These are phyloP conservation scores for Hirtodrosophila alboralis DNA, from an alignment of 2,888 invertebrate genomes.

Conservation along the genomic window DNA sequence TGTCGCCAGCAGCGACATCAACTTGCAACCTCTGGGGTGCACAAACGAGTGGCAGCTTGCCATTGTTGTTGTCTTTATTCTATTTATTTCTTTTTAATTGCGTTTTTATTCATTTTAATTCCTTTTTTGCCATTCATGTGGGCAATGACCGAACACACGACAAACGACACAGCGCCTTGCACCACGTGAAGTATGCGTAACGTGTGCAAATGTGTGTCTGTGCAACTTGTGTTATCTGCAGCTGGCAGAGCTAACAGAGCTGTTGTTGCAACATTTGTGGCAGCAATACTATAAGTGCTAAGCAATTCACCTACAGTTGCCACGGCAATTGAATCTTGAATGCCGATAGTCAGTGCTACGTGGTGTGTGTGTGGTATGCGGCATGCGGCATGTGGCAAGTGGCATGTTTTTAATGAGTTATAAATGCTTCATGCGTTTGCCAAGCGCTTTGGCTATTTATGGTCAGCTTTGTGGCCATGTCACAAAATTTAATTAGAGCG, in stretches of 20 bases:
- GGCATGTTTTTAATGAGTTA: slow-evolving; percentile 52
- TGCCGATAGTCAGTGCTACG: slow-evolving; percentile 8
- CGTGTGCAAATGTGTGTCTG: slow-evolving; percentile 5
- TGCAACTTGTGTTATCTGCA: slow-evolving; percentile 37
- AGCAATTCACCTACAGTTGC: slow-evolving; percentile 15
- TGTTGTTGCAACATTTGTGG: slow-evolving; percentile 22
- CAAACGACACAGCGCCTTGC: slow-evolving; percentile 31
- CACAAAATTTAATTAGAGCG: slow-evolving; percentile 69
- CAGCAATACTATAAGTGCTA: slow-evolving; percentile 1
- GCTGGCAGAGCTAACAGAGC: slow-evolving; percentile 29
- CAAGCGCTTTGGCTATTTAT: slow-evolving; percentile 64
- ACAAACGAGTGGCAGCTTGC: slow-evolving; percentile 28
- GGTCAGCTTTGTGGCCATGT: slow-evolving; percentile 68
- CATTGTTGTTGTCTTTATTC: slow-evolving; percentile 29
- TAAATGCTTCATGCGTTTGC: slow-evolving; percentile 45
- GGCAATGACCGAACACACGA: slow-evolving; percentile 46
- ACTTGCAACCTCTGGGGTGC: slow-evolving; percentile 28
- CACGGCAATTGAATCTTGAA: slow-evolving; percentile 3
- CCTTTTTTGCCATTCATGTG: slow-evolving; percentile 31
- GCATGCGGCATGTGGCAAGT: too few species aligned
- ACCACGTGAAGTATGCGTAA: slow-evolving; percentile 57
- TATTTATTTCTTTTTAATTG: slow-evolving; percentile 24
- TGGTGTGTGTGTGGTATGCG: too few species aligned
- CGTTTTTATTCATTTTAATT: slow-evolving; percentile 52
- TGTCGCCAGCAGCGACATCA: slow-evolving; percentile 37